These are phyloP conservation scores for Orycteropus afer DNA, from an alignment of 2,113 vertebrate species.

Conservation along the genomic window DNA sequence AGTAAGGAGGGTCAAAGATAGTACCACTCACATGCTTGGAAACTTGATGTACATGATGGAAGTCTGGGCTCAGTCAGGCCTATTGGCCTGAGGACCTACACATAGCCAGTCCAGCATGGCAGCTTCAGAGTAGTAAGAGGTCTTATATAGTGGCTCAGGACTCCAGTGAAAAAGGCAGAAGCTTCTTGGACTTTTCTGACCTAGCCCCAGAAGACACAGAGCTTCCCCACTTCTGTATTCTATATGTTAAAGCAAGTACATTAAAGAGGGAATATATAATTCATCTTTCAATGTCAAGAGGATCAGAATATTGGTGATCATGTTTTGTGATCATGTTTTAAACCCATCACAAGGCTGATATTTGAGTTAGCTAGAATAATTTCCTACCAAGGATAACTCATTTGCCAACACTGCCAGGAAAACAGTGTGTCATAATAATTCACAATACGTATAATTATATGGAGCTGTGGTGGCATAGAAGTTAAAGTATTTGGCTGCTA, in stretches of 20 bases:
- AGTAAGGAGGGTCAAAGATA: background rate
- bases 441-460: background rate
- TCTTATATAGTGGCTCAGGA: background rate
- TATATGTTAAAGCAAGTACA: background rate
- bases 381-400: background rate
- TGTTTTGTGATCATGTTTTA: background rate
- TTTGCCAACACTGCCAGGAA: background rate
- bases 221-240: background rate
- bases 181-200: background rate
- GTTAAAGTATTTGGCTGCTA: too few relatives aligned
- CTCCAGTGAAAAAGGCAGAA: background rate
- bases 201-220: background rate
- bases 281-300: background rate
- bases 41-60: background rate
- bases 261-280: background rate
- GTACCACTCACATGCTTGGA: background rate
- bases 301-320: background rate
- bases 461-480: too few relatives aligned
- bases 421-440: background rate
- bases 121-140: background rate
- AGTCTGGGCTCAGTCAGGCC: background rate
- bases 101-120: background rate
- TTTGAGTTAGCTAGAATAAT: background rate
- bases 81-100: background rate
- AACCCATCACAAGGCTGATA: background rate